Base-by-base conservation (phyloP, 2,888 invertebrate genomes). In the Priocnemis perturbator region DNA sequence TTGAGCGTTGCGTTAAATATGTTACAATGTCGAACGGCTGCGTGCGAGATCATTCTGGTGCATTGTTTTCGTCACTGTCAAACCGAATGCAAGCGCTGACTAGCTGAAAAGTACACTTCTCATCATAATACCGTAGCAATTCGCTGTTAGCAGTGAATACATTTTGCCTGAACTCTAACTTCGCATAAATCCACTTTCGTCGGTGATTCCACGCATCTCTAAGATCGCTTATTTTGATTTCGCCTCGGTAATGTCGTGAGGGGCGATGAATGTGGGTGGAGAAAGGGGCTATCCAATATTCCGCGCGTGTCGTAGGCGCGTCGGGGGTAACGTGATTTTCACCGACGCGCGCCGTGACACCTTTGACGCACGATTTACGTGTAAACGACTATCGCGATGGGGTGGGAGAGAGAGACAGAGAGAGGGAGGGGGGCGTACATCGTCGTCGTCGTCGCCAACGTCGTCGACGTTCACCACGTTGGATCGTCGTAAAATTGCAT, bases 401-500 rank as follows among this genome's bases (percentile, higher is more conserved):
- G 64, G 64, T 76, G 70, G 67, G 72, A 60, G 50, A 11, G 37
- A 37, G 37, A 11, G 37, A 14, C 17, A 19, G 50, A 4, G 37
- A 9, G 37, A 7, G 37, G 7, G 37, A 44, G 67, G 26, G 58
- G 53, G 21, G 44, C 30, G 48, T 20, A 37, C 23, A 23, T 37
- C 44, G 57, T 48, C 66, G 21, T 55, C 68, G 63, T 50, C 53
- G 66, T 30, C 60, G 65, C n/a, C n/a, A n/a, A 66, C 72, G 63
- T 76, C 62, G 77, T 73, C 75, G 80, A 75, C 83, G 78, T 80
- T 81, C 78, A 79, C 76, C 80, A 77, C 81, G 80, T 78, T 83
- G 82, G 82, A 76, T 83, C 81, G 79, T 78, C 83, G 80, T 85
- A 84, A 87, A 87, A 86, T 87, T 82, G 81, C 83, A 84, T 85